Conservation (phyloP, 2,113 vertebrate genomes). For the Serilophus lunatus region DNA sequence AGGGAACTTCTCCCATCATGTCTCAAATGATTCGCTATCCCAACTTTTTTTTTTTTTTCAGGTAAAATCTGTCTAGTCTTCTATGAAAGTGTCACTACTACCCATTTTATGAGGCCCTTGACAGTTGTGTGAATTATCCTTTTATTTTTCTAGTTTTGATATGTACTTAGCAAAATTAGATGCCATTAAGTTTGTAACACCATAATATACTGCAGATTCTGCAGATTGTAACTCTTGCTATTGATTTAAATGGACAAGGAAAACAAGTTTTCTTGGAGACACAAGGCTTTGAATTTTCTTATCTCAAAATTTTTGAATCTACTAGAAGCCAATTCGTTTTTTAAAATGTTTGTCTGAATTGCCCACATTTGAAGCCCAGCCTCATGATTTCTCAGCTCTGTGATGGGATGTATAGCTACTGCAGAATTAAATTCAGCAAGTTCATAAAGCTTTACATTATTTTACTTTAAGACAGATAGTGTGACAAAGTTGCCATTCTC, state of each 20-base stretch:
- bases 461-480: neutral
- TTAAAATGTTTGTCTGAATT: neutral
- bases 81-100: neutral
- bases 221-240: neutral
- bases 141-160: neutral
- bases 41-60: too few relatives aligned
- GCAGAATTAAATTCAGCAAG: neutral
- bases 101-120: neutral
- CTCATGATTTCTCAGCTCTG: neutral
- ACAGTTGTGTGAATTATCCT: neutral
- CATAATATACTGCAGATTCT: neutral
- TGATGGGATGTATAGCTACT: neutral
- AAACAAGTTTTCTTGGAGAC: neutral
- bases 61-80: neutral
- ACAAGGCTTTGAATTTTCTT: neutral
- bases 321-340: accelerated
- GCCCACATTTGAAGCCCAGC: neutral
- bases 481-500: neutral
- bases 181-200: neutral
- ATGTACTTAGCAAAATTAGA: neutral
- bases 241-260: neutral
- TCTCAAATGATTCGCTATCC: neutral
- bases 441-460: neutral
- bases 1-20: neutral
- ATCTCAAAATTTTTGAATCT: neutral